Evolutionary conservation across 2,113 vertebrate species (phyloP).

Genomic region (Euleptes europaea): DNA sequence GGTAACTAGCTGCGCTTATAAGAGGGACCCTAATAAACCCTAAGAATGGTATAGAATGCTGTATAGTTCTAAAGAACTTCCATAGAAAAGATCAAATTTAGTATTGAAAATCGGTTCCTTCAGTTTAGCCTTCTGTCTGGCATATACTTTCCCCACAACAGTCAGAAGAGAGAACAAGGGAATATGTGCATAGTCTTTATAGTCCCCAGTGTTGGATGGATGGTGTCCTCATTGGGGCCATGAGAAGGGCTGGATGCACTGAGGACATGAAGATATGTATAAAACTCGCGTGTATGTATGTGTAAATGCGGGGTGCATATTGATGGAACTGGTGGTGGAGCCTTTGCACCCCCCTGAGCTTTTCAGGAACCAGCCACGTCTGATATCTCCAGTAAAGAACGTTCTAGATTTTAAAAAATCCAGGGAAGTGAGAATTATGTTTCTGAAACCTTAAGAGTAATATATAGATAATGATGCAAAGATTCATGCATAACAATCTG

Average conservation of each 20-base stretch:
- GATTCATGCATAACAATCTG: conserved; percentile 35
- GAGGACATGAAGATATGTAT: not conserved
- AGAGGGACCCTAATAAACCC: conserved; percentile 29
- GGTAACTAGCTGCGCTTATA: not conserved
- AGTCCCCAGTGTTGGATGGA: not conserved
- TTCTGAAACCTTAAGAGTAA: conserved; percentile 25
- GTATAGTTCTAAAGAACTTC: conserved; percentile 13
- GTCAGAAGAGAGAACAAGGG: not conserved
- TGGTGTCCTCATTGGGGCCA: not conserved
- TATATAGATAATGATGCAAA: not conserved
- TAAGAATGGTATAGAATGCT: not conserved
- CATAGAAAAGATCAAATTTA: conserved; percentile 16
- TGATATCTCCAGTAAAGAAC: not conserved
- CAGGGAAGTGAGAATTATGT: not conserved
- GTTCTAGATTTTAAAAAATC: not conserved
- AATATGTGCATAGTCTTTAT: not conserved
- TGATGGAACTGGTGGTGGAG: not conserved
- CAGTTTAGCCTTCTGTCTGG: not conserved
- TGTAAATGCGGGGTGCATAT: not conserved
- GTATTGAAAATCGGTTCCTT: conserved; percentile 10
- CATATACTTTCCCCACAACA: not conserved
- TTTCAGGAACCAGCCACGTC: not conserved
- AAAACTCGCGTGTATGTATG: no score
- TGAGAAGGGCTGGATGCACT: not conserved
- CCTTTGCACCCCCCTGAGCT: not conserved